A percentile compares a stretch with the other conserved stretches of the same genome.
phyloP scores from a whole-genome alignment of 1,140 invertebrate genomes.

The Lasaia peninsularis region DNA sequence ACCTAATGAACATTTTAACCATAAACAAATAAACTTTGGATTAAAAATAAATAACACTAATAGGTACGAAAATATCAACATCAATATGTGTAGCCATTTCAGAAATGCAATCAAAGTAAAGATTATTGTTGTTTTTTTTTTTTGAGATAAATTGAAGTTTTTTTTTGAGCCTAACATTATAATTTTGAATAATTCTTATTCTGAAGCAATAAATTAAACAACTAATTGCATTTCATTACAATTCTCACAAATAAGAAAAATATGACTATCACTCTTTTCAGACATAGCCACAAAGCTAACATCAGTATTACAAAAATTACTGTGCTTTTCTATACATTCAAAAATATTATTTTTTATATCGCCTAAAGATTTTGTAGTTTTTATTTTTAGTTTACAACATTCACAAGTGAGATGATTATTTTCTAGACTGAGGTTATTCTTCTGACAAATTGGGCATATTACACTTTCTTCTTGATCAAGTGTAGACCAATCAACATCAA shows the following conservation, averaged over 20 bases:
- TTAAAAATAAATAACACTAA: no score
- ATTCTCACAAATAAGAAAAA: constrained; percentile 56
- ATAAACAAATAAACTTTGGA: no score
- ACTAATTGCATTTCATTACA: constrained; percentile 56
- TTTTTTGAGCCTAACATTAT: no score
- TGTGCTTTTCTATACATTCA: constrained; percentile 45
- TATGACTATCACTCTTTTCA: constrained; percentile 44
- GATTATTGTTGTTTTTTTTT: no score
- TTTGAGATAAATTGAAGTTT: no score
- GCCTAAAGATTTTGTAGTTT: constrained; percentile 33
- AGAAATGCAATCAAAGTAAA: no score
- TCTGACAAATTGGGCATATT: constrained; percentile 62
- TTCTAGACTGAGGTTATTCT: constrained; percentile 42
- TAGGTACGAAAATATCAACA: no score
- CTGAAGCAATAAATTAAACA: constrained; percentile 30
- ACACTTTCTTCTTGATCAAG: constrained; percentile 51
- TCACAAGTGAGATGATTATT: constrained; percentile 36
- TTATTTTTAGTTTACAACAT: constrained; percentile 41
- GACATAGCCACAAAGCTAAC: constrained; percentile 44
- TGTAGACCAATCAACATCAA: constrained; percentile 48
- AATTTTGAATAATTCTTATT: neutral
- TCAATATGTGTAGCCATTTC: no score
- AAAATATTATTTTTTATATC: constrained; percentile 46
- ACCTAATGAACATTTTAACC: no score
- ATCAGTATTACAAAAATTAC: constrained; percentile 34